phyloP scores from a whole-genome alignment of 2,797 vertebrate species.

The Phylloscopus collybita region DNA sequence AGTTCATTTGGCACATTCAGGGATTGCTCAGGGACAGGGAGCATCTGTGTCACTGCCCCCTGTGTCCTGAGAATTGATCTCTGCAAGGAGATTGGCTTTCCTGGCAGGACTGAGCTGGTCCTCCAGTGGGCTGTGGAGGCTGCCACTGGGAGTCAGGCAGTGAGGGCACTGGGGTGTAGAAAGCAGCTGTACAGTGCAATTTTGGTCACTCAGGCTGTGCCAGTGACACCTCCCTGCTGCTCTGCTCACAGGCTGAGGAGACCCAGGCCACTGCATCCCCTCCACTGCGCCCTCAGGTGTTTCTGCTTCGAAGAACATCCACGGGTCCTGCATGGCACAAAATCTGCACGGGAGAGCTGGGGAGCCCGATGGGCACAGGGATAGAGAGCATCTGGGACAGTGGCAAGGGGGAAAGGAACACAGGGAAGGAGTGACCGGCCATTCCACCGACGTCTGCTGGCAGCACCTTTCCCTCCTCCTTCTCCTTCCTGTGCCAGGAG shows the following conservation, averaged over 20 bases:
- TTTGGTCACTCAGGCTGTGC: too few species aligned
- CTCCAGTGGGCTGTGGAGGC: too few species aligned
- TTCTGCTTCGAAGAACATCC: not conserved
- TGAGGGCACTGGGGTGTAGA: not conserved
- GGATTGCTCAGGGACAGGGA: not conserved
- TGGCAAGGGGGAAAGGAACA: not conserved
- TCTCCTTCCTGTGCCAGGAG: not conserved
- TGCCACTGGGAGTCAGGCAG: not conserved
- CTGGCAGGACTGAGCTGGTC: not conserved
- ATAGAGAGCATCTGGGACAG: too few species aligned
- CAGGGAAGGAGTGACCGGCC: not conserved
- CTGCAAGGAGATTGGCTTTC: not conserved
- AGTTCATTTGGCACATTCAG: not conserved
- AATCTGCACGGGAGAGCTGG: not conserved
- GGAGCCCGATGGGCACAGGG: rapidly evolving
- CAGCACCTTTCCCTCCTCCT: not conserved
- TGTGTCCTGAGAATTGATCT: not conserved
- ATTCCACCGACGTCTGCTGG: not conserved
- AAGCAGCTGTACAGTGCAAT: not conserved
- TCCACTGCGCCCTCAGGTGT: not conserved
- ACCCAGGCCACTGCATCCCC: not conserved
- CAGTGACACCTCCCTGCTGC: not conserved
- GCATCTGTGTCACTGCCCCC: too few species aligned
- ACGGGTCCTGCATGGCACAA: too few species aligned
- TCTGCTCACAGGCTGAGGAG: not conserved